A percentile compares a stretch with the other conserved stretches of the same genome.
These are phyloP conservation scores for Megaceryle torquata DNA, from an alignment of 2,113 vertebrate genomes.

Conservation along the genomic window DNA sequence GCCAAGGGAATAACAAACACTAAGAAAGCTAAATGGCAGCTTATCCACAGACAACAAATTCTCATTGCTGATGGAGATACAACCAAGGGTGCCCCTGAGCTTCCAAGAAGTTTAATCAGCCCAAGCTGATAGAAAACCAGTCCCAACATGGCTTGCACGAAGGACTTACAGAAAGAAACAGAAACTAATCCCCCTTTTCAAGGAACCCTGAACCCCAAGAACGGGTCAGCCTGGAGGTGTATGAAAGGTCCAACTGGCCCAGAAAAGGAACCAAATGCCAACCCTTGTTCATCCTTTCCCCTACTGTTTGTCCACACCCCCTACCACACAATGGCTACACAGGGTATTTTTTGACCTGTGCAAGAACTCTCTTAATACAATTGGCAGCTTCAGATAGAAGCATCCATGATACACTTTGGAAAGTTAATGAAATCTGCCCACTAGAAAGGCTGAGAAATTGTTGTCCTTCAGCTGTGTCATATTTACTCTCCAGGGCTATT, in stretches of 20 bases:
- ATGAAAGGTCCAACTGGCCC: not conserved
- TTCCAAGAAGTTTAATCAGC: not conserved
- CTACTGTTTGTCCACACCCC: not conserved
- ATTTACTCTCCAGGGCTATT: slow-evolving; percentile 5
- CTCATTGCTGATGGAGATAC: slow-evolving; percentile 2
- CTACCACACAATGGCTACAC: not conserved
- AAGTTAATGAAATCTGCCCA: slow-evolving; percentile 28
- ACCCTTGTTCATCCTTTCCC: not conserved
- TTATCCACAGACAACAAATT: slow-evolving; percentile 23
- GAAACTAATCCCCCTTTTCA: not conserved
- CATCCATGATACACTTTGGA: not conserved
- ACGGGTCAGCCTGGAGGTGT: not conserved
- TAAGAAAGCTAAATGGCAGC: slow-evolving; percentile 35
- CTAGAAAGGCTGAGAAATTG: not conserved
- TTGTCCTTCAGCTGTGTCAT: slow-evolving; percentile 17
- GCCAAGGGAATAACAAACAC: not conserved
- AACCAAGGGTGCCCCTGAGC: not conserved
- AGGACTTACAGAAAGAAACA: not conserved
- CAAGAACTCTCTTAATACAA: not conserved
- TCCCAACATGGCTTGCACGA: not conserved
- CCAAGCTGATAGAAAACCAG: not conserved
- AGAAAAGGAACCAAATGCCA: not conserved
- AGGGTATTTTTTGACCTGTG: not conserved
- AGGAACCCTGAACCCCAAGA: not conserved
- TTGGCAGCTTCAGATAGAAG: not conserved